Evolutionary conservation across 2,113 vertebrate species (phyloP).

Genomic region (Bungarus multicinctus): DNA sequence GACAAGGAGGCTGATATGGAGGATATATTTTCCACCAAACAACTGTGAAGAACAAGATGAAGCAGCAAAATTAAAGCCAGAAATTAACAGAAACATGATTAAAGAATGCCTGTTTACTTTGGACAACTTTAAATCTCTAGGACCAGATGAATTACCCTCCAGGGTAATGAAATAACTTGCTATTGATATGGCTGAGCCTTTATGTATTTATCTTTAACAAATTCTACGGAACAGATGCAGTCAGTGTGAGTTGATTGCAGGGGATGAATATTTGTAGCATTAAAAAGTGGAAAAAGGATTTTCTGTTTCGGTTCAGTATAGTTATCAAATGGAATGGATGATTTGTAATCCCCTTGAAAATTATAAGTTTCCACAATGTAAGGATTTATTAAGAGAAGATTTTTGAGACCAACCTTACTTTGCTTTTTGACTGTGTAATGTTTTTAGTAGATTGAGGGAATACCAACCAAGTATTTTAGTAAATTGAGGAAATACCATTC

Average conservation of each 20-base stretch:
- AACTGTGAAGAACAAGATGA: background rate
- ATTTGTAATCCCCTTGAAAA: background rate
- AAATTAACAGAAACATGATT: background rate
- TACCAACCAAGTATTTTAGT: background rate
- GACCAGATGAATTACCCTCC: background rate
- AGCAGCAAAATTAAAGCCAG: background rate
- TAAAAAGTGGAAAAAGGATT: background rate
- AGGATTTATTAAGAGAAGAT: background rate
- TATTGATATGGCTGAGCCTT: background rate
- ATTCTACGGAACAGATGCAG: background rate
- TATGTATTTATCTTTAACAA: background rate
- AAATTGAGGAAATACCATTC: background rate
- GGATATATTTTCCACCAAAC: background rate
- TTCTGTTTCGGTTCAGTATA: background rate
- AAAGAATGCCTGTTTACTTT: background rate
- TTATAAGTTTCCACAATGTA: background rate
- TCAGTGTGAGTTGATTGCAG: background rate
- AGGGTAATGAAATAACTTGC: background rate
- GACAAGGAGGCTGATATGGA: background rate
- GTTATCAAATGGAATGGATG: background rate
- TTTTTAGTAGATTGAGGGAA: background rate
- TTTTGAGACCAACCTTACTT: background rate
- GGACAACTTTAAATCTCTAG: background rate
- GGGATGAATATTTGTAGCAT: background rate
- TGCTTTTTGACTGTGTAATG: background rate